Percentiles rank a stretch among this genome's conserved stretches.
phyloP scores from a whole-genome alignment of 2,113 vertebrate species.

The Neolamprologus sp. region DNA sequence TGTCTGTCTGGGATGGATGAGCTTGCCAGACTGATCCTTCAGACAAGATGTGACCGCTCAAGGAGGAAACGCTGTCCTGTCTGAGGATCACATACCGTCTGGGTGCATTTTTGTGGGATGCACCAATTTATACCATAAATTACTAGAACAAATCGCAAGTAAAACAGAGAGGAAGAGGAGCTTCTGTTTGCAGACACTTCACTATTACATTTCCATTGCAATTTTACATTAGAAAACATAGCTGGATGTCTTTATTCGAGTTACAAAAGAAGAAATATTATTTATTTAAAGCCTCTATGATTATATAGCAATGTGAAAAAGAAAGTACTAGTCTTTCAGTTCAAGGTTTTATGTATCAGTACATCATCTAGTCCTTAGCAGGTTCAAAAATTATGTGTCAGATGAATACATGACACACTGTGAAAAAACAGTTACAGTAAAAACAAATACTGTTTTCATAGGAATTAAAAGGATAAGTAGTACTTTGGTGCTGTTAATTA shows the following conservation, averaged over 20 bases:
- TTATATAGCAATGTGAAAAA: not conserved
- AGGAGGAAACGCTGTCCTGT: slow-evolving; percentile 59
- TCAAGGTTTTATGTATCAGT: not conserved
- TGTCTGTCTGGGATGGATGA: slow-evolving; percentile 41
- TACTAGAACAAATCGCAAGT: slow-evolving; percentile 39
- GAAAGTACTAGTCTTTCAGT: not conserved
- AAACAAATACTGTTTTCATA: not conserved
- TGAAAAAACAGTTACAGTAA: not conserved
- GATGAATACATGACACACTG: not conserved
- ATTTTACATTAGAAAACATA: slow-evolving; percentile 67
- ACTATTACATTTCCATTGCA: slow-evolving; percentile 55
- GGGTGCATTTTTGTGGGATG: slow-evolving; percentile 20
- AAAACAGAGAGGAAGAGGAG: slow-evolving; percentile 39
- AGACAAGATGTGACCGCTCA: slow-evolving; percentile 39
- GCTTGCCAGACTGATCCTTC: slow-evolving; percentile 64
- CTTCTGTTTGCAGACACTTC: slow-evolving; percentile 7
- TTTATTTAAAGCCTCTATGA: not conserved
- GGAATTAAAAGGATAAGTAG: not conserved
- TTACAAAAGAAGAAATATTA: not conserved
- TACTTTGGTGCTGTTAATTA: not conserved
- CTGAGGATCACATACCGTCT: slow-evolving; percentile 64
- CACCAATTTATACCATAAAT: slow-evolving; percentile 59
- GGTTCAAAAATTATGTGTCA: not conserved
- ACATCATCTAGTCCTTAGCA: not conserved
- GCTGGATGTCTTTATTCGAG: not conserved